A percentile compares a stretch with the other conserved stretches of the same genome.
phyloP scores from a whole-genome alignment of 2,113 vertebrate species.

The Sinocyclocheilus anophthalmus region DNA sequence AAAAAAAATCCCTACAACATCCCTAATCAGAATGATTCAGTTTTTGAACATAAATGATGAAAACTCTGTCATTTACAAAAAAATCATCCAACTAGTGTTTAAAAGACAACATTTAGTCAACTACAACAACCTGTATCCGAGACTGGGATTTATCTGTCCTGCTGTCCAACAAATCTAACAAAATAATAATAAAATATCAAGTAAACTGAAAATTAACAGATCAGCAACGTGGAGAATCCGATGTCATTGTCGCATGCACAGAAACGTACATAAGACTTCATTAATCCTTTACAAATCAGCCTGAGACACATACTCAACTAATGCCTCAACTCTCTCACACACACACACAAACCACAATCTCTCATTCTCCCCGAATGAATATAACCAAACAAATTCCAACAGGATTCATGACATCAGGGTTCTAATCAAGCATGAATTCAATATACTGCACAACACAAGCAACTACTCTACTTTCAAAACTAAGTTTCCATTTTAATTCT shows the following conservation, averaged over 20 bases:
- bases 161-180: neutral
- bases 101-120: neutral
- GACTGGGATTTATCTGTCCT: neutral
- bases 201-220: neutral
- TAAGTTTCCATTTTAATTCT: neutral
- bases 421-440: neutral
- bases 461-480: neutral
- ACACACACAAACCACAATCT: neutral
- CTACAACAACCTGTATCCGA: neutral
- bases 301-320: conserved; percentile 39
- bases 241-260: conserved; percentile 5
- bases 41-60: neutral
- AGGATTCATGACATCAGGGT: neutral
- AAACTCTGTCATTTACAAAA: neutral
- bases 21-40: neutral
- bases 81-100: neutral
- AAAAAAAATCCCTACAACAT: too few species aligned
- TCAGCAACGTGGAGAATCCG: conserved; percentile 9
- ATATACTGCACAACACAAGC: neutral
- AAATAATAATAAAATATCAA: neutral
- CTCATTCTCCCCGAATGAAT: neutral
- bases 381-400: neutral
- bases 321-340: neutral
- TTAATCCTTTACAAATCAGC: conserved; percentile 37
- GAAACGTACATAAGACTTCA: neutral